Evolutionary conservation across 2,797 vertebrate species (phyloP), one percentile per base, ranked within the genome.

Genomic region (Centropyge bicolor): DNA sequence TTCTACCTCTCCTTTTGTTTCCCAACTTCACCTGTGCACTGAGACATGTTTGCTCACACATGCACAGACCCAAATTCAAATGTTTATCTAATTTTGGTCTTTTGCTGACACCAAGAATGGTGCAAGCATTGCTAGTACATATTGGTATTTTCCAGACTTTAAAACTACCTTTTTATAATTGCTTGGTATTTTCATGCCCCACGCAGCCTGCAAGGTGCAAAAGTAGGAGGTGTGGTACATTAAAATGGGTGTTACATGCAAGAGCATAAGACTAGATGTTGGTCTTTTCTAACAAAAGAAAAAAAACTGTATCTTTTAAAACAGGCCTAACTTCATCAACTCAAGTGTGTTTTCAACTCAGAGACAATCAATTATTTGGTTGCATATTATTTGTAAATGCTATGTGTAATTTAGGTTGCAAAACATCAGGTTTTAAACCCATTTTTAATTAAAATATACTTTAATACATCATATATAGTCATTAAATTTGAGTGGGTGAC

Each of bases 401-500:
- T 8, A 68, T 43, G 38, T 20, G 11, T n/a, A 19, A 62, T 24
- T 41, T 16, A 51, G 13, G 2, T 9, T 10, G 35, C 9, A 71
- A 13, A 24, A 49, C 13, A 38, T 51, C 7, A 16, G 2, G 13
- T 40, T 41, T 5, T 49, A 59, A 35, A 31, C 11, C 10, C 8
- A 52, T 43, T 66, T 65, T 49, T 51, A 35, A 49, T 65, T 31
- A 51, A 6, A 69, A 43, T 64, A 12, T 64, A 24, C 54, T 57
- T 17, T 38, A 0, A 59, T 49, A 62, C 11, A n/a, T 49, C 16
- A 41, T 12, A 17, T 17, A 40, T 70, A 17, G 54, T 40, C 22
- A 22, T 22, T 43, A 8, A 22, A 35, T 52, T 9, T 19, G 6
- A 35, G 7, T 31, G 8, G 8, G 13, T 36, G 20, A n/a, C 41